Evolutionary conservation across 2,113 vertebrate genomes (phyloP).

Genomic region (Geothlypis trichas): DNA sequence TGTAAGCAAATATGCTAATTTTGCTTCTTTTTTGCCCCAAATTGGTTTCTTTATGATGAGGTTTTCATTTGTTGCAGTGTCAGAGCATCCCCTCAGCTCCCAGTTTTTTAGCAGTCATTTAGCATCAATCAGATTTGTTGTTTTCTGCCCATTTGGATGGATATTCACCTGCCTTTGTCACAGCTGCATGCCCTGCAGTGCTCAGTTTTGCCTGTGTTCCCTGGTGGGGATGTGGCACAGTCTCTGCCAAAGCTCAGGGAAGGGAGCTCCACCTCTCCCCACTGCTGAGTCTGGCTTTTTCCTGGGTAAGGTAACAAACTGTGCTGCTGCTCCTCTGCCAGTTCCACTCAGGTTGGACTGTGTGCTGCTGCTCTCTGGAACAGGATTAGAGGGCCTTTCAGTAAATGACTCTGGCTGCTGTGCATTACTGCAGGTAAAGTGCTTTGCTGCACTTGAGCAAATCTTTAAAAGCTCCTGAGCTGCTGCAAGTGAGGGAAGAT

Average conservation of each 20-base stretch:
- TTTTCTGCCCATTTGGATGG: not conserved
- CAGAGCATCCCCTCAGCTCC: not conserved
- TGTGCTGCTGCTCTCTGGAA: not conserved
- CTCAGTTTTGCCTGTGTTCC: not conserved
- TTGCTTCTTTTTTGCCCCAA: not conserved
- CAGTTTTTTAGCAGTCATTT: not conserved
- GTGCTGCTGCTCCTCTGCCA: not conserved
- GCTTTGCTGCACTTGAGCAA: not conserved
- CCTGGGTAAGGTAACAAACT: not conserved
- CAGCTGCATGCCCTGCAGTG: not conserved
- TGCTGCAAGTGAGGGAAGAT: not conserved
- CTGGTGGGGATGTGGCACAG: not conserved
- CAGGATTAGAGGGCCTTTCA: not conserved
- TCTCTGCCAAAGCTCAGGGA: not conserved
- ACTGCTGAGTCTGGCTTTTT: not conserved
- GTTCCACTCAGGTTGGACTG: not conserved
- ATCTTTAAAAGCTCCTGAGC: not conserved
- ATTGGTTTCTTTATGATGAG: not conserved
- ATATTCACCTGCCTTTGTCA: not conserved
- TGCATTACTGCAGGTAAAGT: not conserved
- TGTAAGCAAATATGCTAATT: not conserved
- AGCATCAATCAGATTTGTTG: fast-evolving
- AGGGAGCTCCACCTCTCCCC: not conserved
- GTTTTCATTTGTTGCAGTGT: not conserved
- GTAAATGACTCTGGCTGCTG: not conserved